Evolutionary conservation across 2,888 invertebrate genomes (phyloP).

Genomic region (Ceraclea dissimilis): DNA sequence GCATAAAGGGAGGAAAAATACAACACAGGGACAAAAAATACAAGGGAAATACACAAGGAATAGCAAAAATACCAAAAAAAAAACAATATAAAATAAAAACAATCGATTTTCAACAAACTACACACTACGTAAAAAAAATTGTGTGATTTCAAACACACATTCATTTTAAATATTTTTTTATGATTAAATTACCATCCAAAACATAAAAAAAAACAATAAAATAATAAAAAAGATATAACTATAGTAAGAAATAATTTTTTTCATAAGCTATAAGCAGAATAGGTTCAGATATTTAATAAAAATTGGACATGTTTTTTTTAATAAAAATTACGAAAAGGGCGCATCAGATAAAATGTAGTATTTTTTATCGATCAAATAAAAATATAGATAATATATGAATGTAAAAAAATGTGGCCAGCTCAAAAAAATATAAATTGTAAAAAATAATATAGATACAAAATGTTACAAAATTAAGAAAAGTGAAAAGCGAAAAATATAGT

Average conservation of each 20-base stretch:
- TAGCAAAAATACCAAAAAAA: neutral
- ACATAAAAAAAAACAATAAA: constrained; percentile 4
- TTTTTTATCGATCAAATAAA: neutral
- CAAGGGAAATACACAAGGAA: neutral
- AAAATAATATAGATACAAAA: constrained; percentile 20
- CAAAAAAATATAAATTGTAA: constrained; percentile 24
- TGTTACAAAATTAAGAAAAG: constrained; percentile 9
- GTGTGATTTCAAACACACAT: neutral
- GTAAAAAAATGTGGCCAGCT: constrained; percentile 23
- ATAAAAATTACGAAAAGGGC: neutral
- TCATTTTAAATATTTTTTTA: constrained; percentile 3
- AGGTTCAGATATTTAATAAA: constrained; percentile 22
- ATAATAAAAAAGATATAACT: constrained; percentile 13
- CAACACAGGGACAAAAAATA: constrained; percentile 12
- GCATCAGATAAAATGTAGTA: neutral
- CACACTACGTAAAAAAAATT: constrained; percentile 16
- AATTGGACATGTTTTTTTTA: constrained; percentile 15
- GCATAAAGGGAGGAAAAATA: constrained; percentile 2
- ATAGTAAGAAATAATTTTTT: constrained; percentile 12
- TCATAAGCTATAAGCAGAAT: constrained; percentile 26
- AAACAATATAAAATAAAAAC: constrained; percentile 8
- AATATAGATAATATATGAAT: neutral
- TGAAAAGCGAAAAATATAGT: neutral
- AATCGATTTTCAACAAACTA: constrained; percentile 26
- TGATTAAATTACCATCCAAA: constrained; percentile 5